A percentile compares a stretch with the other conserved stretches of the same genome.
Evolutionary conservation across 2,888 invertebrate species (phyloP).

Genomic region (Digitonthophagus gazella): DNA sequence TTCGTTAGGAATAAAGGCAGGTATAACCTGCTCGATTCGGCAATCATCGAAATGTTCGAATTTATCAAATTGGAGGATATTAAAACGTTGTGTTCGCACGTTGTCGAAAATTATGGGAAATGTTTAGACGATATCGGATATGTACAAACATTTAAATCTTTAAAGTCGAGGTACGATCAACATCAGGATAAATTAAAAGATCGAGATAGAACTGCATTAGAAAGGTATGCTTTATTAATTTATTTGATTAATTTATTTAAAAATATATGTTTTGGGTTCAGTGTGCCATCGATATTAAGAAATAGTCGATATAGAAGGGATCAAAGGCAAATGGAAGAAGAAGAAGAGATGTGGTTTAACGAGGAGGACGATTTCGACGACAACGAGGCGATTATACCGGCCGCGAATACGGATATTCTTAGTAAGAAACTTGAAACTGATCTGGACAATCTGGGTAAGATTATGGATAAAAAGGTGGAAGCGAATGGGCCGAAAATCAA

Average conservation of each 20-base stretch:
- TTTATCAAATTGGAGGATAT: constrained; percentile 95
- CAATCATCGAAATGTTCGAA: constrained; percentile 98
- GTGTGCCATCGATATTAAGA: constrained; percentile 77
- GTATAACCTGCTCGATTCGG: constrained; percentile 98
- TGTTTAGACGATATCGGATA: constrained; percentile 93
- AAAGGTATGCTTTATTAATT: constrained; percentile 35
- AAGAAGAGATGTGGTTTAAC: constrained; percentile 99
- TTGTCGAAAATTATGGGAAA: constrained; percentile 95
- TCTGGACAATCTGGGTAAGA: constrained; percentile 59
- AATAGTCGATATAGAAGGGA: constrained; percentile 84
- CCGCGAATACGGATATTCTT: constrained; percentile 55
- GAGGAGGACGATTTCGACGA: constrained; percentile 93
- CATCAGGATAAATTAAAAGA: constrained; percentile 89
- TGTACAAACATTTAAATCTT: constrained; percentile 95
- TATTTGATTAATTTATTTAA: background rate
- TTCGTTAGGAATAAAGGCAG: constrained; percentile 95
- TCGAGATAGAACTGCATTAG: constrained; percentile 73
- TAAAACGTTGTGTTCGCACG: constrained; percentile 85
- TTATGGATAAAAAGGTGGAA: constrained; percentile 47
- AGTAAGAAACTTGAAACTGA: constrained; percentile 59
- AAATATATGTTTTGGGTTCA: no score
- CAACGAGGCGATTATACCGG: constrained; percentile 61
- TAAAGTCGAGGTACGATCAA: constrained; percentile 87
- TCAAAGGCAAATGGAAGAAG: constrained; percentile 91
- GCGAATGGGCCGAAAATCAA: constrained; percentile 47